These are phyloP conservation scores for Pseudopipra pipra DNA, from an alignment of 2,113 vertebrate genomes.

Conservation along the genomic window DNA sequence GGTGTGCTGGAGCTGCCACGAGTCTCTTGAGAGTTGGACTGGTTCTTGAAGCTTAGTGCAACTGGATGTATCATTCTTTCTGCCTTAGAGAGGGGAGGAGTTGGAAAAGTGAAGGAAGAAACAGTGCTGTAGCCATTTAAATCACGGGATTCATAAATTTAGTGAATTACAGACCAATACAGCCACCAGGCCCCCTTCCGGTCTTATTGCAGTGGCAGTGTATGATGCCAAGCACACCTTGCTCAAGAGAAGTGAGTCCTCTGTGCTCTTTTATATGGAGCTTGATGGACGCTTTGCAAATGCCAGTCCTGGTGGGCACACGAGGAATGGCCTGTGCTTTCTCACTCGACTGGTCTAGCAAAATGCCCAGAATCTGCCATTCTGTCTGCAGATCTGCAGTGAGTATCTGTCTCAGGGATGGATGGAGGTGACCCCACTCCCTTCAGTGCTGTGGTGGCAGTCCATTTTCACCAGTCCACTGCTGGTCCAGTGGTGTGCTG, in stretches of 20 bases:
- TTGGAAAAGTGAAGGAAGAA: not conserved
- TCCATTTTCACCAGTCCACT: not conserved
- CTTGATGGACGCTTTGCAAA: not conserved
- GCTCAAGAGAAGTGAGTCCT: not conserved
- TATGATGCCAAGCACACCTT: fast-evolving
- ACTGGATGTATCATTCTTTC: not conserved
- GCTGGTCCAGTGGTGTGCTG: not conserved
- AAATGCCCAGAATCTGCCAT: not conserved
- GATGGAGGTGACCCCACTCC: not conserved
- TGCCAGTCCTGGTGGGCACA: not conserved
- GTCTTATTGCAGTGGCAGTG: not conserved
- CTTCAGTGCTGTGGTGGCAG: not conserved
- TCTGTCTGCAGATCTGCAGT: not conserved
- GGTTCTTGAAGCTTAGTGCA: not conserved
- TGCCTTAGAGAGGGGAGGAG: not conserved
- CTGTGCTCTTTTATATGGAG: not conserved
- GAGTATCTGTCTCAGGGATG: not conserved
- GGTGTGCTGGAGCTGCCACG: not conserved
- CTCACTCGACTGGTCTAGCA: not conserved
- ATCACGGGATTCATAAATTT: not conserved
- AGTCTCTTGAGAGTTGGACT: not conserved
- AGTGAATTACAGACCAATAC: not conserved
- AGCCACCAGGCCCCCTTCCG: not conserved
- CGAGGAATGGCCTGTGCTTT: not conserved
- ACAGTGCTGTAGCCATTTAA: not conserved